These are phyloP conservation scores for Neoscelio sp. DNA, from an alignment of 2,888 invertebrate genomes.

Conservation along the genomic window DNA sequence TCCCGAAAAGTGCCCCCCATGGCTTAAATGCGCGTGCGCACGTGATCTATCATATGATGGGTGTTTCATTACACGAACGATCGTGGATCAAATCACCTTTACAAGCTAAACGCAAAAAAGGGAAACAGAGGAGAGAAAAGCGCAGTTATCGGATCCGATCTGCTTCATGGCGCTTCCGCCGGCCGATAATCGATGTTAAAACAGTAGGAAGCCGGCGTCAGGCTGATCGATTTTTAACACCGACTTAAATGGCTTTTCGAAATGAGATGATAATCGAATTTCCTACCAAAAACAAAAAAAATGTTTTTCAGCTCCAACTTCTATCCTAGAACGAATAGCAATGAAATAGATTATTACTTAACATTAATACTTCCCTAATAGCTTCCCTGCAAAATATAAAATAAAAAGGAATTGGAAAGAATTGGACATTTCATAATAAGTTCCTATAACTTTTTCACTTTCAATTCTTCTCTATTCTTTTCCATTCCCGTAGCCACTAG, in stretches of 20 bases:
- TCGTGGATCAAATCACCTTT: conserved; percentile 16
- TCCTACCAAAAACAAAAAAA: not conserved
- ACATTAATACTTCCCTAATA: conserved; percentile 40
- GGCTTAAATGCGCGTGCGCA: conserved; percentile 29
- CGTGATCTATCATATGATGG: conserved; percentile 40
- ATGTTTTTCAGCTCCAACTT: conserved; percentile 8
- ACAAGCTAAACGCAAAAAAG: conserved; percentile 12
- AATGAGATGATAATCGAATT: conserved; percentile 49
- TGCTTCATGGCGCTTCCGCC: conserved; percentile 47
- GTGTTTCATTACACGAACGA: conserved; percentile 33
- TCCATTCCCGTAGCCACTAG: too few species aligned
- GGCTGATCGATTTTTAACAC: conserved; percentile 56
- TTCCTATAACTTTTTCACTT: not conserved
- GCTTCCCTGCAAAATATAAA: conserved; percentile 6
- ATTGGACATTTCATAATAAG: too few species aligned
- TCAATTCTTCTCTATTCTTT: too few species aligned
- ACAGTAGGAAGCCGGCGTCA: conserved; percentile 58
- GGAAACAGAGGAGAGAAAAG: conserved; percentile 43
- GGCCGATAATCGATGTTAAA: conserved; percentile 43
- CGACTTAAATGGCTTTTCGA: conserved; percentile 38
- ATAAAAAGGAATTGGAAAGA: too few species aligned
- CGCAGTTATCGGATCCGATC: conserved; percentile 43
- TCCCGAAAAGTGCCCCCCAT: conserved; percentile 25
- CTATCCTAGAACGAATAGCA: too few species aligned
- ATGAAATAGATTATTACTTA: too few species aligned